Evolutionary conservation across 2,113 vertebrate genomes (phyloP).

Genomic region (Entomyzon cyanotis): DNA sequence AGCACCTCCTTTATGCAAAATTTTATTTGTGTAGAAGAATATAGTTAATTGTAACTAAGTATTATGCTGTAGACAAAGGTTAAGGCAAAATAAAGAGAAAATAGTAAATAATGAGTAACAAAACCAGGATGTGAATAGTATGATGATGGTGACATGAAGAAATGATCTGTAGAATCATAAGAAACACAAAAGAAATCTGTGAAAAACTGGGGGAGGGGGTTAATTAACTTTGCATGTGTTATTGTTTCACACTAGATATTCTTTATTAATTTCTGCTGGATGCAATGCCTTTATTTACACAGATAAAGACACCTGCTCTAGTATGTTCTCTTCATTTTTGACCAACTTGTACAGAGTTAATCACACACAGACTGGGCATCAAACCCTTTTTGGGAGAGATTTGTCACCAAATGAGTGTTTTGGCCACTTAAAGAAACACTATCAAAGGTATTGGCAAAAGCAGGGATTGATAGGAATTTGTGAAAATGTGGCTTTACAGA

Average conservation of each 20-base stretch:
- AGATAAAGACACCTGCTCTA: neutral
- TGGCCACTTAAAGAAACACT: neutral
- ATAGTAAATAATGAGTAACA: neutral
- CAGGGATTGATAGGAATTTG: neutral
- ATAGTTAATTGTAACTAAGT: neutral
- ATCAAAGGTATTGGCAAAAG: neutral
- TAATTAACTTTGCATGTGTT: neutral
- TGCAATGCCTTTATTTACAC: neutral
- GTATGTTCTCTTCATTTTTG: neutral
- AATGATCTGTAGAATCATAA: neutral
- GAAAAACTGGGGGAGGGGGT: rapidly evolving
- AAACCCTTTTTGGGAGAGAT: neutral
- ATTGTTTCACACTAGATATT: neutral
- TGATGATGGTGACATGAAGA: neutral
- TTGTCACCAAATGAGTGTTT: neutral
- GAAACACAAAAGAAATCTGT: neutral
- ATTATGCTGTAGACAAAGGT: neutral
- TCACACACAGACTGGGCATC: neutral
- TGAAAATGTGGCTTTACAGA: neutral
- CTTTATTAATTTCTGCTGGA: neutral
- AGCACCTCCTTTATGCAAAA: neutral
- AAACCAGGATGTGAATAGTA: neutral
- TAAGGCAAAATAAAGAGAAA: neutral
- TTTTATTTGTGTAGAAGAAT: neutral
- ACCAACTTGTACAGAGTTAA: neutral